Percentiles rank a stretch among this genome's conserved stretches.
These are phyloP conservation scores for Unio delphinus DNA, from an alignment of 2,888 invertebrate genomes.

Conservation along the genomic window DNA sequence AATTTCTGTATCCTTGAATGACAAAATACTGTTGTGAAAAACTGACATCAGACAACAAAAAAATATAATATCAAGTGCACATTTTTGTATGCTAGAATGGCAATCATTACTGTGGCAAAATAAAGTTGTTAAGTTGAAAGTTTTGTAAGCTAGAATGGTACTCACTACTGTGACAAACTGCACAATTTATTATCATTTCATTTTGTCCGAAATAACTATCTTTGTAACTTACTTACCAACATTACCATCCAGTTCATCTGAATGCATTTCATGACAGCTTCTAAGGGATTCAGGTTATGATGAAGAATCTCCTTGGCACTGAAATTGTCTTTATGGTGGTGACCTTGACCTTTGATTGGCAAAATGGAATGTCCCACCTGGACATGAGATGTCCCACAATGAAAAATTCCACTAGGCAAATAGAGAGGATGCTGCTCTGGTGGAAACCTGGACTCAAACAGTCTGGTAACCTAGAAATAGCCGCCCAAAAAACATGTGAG, in stretches of 20 bases:
- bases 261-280: constrained; percentile 88
- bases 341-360: constrained; percentile 22
- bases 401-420: constrained; percentile 24
- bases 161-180: not conserved
- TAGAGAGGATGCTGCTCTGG: constrained; percentile 65
- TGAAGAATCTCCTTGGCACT: constrained; percentile 62
- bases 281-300: constrained; percentile 76
- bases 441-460: constrained; percentile 72
- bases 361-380: constrained; percentile 69
- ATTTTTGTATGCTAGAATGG: too few relatives aligned
- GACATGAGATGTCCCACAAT: constrained; percentile 47
- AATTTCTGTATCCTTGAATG: too few relatives aligned
- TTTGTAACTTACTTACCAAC: constrained; percentile 75
- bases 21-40: too few relatives aligned
- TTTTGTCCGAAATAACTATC: not conserved
- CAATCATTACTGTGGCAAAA: too few relatives aligned
- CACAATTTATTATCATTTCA: not conserved
- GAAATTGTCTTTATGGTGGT: constrained; percentile 5
- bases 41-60: too few relatives aligned
- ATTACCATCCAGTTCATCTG: constrained; percentile 94
- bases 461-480: constrained; percentile 52
- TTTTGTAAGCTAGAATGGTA: too few relatives aligned
- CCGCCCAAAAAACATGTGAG: not conserved
- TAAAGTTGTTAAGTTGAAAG: too few relatives aligned
- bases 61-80: too few relatives aligned